These are phyloP conservation scores for Apostichopus japonicus DNA, from an alignment of 35 echinoderm and acorn worm genomes.

Conservation along the genomic window DNA sequence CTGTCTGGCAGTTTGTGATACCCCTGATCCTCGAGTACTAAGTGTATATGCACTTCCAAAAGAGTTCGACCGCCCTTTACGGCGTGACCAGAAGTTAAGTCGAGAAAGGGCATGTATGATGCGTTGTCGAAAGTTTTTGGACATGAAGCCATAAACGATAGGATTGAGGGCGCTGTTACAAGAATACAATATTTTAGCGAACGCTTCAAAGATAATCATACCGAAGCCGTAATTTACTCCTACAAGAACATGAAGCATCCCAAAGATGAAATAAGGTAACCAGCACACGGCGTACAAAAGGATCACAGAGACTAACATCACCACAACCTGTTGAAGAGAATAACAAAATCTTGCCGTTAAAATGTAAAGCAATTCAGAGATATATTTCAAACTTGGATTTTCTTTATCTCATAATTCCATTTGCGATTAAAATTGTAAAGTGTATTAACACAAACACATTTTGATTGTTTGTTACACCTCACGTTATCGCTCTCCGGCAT, in stretches of 20 bases:
- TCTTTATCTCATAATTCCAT: no score
- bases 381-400: no score
- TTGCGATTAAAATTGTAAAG: no score
- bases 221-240: background rate
- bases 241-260: constrained; percentile 9
- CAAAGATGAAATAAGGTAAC: constrained; percentile 60
- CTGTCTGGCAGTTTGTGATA: constrained; percentile 18
- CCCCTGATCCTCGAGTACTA: constrained; percentile 11
- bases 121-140: constrained; percentile 75
- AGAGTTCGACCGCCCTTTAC: background rate
- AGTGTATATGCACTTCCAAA: constrained; percentile 49
- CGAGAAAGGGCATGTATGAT: constrained; percentile 42
- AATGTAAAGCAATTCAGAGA: background rate
- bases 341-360: background rate
- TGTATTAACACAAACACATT: no score
- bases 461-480: no score
- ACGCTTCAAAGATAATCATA: constrained; percentile 9
- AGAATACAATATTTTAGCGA: constrained; percentile 59
- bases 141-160: constrained; percentile 90
- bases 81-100: background rate
- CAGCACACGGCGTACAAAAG: constrained; percentile 74
- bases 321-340: constrained; percentile 60
- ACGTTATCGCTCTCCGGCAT: no score
- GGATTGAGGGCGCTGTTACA: constrained; percentile 85
- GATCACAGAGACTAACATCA: constrained; percentile 67